Base-by-base conservation (phyloP, 1,140 invertebrate species). In the Formica selysi region DNA sequence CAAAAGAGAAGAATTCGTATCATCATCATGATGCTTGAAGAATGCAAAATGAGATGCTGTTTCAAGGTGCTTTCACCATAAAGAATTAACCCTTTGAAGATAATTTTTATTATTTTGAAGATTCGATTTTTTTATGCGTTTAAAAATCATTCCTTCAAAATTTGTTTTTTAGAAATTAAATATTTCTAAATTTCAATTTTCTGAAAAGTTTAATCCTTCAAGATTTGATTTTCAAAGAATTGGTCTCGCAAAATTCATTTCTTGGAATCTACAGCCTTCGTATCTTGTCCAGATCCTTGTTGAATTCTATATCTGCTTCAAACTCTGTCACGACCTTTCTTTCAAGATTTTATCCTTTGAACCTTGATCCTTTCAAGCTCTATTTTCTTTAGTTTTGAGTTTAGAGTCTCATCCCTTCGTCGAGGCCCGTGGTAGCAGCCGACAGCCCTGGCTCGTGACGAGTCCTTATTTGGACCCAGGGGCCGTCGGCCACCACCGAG, bases 381-480 rank as follows among this genome's bases (percentile, higher is more conserved):
- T 29, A 59, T 44, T n/a, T 41, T 6, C 22, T 19, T 57, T 29
- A 29, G 1, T 29, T 29, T 29, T 29, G 26, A 29, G 26, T 29
- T 29, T 41, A 36, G 11, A 70, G 19, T 1, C 3, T 48, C n/a
- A 68, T 59, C 29, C 41, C 54, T 65, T 59, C 13, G 22, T 16
- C 64, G 13, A 76, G 61, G 74, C 44, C 38, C 32, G 29, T 2
- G 54, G 10, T 62, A 10, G 44, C 22, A 83, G 19, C 2, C 51
- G 78, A 76, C 86, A 65, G 38, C 86, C 87, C 86, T 93, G 91
- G 83, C 87, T 85, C 80, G 76, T 85, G 79, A 88, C 85, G 93
- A 92, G 91, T 91, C 94, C 94, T 95, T 95, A 95, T 95, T 95
- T 95, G 94, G 94, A 91, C 93, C 90, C 92, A 76, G 92, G 92